phyloP scores from a whole-genome alignment of 2,797 vertebrate genomes.

The Helicolenus hilgendorfi region DNA sequence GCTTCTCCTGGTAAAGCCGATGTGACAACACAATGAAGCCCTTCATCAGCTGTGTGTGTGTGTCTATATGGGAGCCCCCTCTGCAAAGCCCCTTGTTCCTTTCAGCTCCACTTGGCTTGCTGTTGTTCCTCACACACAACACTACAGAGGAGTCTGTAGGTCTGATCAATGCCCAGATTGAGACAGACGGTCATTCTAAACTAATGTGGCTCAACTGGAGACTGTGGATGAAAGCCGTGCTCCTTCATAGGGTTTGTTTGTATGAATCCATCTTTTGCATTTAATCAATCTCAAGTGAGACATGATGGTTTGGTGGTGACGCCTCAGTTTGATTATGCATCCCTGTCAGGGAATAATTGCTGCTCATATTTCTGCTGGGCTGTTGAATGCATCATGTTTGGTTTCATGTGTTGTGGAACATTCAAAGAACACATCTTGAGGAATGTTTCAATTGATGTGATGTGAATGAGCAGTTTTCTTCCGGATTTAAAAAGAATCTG shows the following conservation, averaged over 20 bases:
- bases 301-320: slow-evolving; percentile 54
- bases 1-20: slow-evolving; percentile 11
- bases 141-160: slow-evolving; percentile 13
- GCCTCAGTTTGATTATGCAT: slow-evolving; percentile 52
- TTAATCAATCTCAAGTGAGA: slow-evolving; percentile 51
- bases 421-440: not conserved
- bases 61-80: slow-evolving; percentile 50
- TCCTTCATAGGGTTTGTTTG: not conserved
- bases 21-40: slow-evolving; percentile 75
- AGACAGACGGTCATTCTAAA: slow-evolving; percentile 20
- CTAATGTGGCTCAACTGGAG: slow-evolving; percentile 1
- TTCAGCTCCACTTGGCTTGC: slow-evolving; percentile 57
- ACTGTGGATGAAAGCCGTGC: not conserved
- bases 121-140: slow-evolving; percentile 26
- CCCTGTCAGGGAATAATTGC: slow-evolving; percentile 45
- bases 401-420: not conserved
- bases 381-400: not conserved
- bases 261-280: slow-evolving; percentile 3
- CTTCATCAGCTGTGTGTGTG: slow-evolving; percentile 65
- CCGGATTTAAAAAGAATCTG: not conserved
- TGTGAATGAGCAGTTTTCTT: not conserved
- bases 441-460: not conserved
- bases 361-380: slow-evolving; percentile 37
- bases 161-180: slow-evolving; percentile 21
- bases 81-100: slow-evolving; percentile 24